Conservation (phyloP, 2,888 invertebrate species). For the Epistrophella euchroma region DNA sequence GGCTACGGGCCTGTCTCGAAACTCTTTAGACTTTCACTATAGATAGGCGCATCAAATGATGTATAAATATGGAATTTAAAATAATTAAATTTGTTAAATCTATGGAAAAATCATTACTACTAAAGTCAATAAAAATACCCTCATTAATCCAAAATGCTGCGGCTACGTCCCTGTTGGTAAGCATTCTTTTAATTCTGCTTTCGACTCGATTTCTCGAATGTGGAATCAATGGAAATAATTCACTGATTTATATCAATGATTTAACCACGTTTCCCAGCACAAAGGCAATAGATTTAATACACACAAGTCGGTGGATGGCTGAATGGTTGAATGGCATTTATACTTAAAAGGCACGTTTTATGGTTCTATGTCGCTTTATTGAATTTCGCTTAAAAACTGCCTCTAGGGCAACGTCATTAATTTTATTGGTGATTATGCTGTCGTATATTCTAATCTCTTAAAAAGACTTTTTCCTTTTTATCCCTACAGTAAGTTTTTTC, state of each 20-base stretch:
- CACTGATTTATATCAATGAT: slow-evolving; percentile 59
- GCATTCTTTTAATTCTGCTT: slow-evolving; percentile 16
- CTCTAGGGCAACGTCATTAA: slow-evolving; percentile 48
- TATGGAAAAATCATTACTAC: no score
- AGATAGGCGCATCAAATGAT: no score
- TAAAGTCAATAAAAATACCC: no score
- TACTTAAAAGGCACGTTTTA: slow-evolving; percentile 13
- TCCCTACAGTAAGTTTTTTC: not conserved
- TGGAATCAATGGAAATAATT: slow-evolving; percentile 62
- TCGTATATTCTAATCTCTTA: slow-evolving; percentile 46
- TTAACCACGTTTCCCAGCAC: slow-evolving; percentile 22
- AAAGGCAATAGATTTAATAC: slow-evolving; percentile 15
- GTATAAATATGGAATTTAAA: no score
- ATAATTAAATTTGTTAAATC: no score
- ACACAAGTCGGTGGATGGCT: not conserved
- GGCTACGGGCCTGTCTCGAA: no score
- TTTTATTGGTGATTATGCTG: slow-evolving; percentile 64
- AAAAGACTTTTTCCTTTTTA: not conserved
- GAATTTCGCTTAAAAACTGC: slow-evolving; percentile 34
- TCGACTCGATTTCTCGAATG: slow-evolving; percentile 56
- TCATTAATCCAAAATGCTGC: not conserved
- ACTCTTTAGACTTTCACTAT: no score
- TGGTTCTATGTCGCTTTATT: slow-evolving; percentile 35
- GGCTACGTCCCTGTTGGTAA: not conserved
- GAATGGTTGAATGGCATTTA: not conserved